These are phyloP conservation scores for Cephonodes hylas DNA, from an alignment of 2,888 invertebrate genomes.

Conservation along the genomic window DNA sequence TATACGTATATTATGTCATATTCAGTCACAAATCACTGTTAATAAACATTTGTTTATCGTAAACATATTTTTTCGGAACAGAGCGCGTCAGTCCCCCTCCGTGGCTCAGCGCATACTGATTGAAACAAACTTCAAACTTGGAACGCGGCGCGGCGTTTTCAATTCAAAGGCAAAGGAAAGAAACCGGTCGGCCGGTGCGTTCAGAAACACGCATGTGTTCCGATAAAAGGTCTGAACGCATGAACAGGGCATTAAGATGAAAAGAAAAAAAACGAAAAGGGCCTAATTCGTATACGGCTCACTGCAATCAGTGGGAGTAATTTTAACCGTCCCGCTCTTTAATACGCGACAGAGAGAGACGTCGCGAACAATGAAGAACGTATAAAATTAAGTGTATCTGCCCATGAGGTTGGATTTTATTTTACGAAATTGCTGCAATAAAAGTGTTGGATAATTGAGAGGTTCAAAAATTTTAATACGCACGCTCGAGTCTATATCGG, in stretches of 20 bases:
- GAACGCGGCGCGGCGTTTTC: slow-evolving; percentile 56
- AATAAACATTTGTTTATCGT: slow-evolving; percentile 56
- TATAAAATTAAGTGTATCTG: slow-evolving; percentile 74
- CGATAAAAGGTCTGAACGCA: slow-evolving; percentile 76
- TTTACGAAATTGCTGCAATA: slow-evolving; percentile 71
- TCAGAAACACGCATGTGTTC: slow-evolving; percentile 73
- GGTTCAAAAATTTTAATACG: slow-evolving; percentile 59
- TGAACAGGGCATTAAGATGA: slow-evolving; percentile 75
- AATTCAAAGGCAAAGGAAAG: slow-evolving; percentile 68
- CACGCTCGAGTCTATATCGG: slow-evolving; percentile 25
- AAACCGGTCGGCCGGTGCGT: slow-evolving; percentile 74
- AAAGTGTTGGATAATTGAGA: slow-evolving; percentile 74
- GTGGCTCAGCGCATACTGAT: slow-evolving; percentile 61
- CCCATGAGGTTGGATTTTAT: slow-evolving; percentile 67
- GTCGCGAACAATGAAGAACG: slow-evolving; percentile 57
- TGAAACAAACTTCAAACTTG: slow-evolving; percentile 39
- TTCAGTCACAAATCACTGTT: slow-evolving; percentile 62
- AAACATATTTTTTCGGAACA: slow-evolving; percentile 47
- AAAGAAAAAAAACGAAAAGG: slow-evolving; percentile 64
- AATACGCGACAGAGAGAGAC: slow-evolving; percentile 38
- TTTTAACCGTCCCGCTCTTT: slow-evolving; percentile 57
- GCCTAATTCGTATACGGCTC: slow-evolving; percentile 78
- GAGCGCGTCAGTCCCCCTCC: slow-evolving; percentile 40
- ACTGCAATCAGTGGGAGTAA: slow-evolving; percentile 76
- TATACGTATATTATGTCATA: slow-evolving; percentile 56